Evolutionary conservation across 37 sponge, comb jelly and placozoan genomes (phyloP), one percentile per base, ranked within the genome.

Genomic region (Cliona cf. orientalis): DNA sequence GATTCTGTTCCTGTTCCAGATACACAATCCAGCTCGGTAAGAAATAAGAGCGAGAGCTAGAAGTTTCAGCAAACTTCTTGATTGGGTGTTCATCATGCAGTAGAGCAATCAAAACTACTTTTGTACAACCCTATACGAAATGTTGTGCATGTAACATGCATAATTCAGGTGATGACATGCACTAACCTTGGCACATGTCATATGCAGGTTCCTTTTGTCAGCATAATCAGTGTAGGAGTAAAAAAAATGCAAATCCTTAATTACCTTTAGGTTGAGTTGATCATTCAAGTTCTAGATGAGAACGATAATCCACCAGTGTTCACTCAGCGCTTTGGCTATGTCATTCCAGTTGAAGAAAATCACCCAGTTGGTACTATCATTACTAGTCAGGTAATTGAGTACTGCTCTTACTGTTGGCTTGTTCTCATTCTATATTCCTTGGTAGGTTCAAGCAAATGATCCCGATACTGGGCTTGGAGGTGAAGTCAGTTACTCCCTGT

Each of bases 291-390:
- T 22, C 11, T 28, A 0, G 82, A 81, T 42, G 77, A 32, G 42
- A 88, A 81, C 70, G 88, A 88, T 46, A 29, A 60, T 9, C 4
- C 53, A 32, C 88, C 88, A 2, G 11, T 3, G 23, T 88, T 88
- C 71, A 35, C 66, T 0, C 58, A 43, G 17, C 74, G 62, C 28
- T 69, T 71, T 58, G 81, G 71, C 44, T 86, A 86, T 35, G 41
- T 74, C 1, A 35, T 78, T 25, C 5, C 63, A 26, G 45, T 71
- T 0, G 25, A 21, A 7, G 86, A 86, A 62, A 65, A 71, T 26
- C 17, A 7, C 7, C 22, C 71, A 44, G 78, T 71, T 25, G 38
- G 32, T 0, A 72, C 53, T 17, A 19, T 59, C 31, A 42, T 86
- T 19, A 59, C 62, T n/a, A 68, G 29, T 5, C 61, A 3, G 23